A percentile compares a stretch with the other conserved stretches of the same genome.
Conservation (phyloP, 1,140 invertebrate genomes). For the Oryctes rhinoceros region DNA sequence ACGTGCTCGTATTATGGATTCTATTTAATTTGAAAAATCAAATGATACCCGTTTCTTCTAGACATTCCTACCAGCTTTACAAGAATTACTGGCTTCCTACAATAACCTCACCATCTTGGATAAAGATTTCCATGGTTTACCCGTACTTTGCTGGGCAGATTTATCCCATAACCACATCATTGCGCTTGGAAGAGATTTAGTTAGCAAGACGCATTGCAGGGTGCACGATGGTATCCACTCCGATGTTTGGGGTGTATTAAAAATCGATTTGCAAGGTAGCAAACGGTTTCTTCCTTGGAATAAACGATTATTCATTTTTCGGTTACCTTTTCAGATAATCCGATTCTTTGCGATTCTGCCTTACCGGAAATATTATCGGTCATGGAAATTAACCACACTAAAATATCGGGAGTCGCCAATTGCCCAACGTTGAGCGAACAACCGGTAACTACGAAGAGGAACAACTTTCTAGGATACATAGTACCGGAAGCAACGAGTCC, state of each 20-base stretch:
- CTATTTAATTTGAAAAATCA: conserved; percentile 9
- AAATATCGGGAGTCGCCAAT: conserved; percentile 69
- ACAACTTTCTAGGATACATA: conserved; percentile 53
- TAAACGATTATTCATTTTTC: not conserved
- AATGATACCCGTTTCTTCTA: conserved; percentile 60
- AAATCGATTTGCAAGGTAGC: conserved; percentile 81
- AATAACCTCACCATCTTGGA: conserved; percentile 77
- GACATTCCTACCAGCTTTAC: conserved; percentile 78
- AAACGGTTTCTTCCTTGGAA: not conserved
- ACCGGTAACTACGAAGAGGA: conserved; percentile 60
- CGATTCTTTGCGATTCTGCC: conserved; percentile 75
- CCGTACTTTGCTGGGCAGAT: conserved; percentile 79
- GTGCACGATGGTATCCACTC: conserved; percentile 65
- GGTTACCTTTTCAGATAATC: conserved; percentile 72
- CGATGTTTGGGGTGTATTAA: conserved; percentile 76
- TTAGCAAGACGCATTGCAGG: conserved; percentile 78
- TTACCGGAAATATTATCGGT: conserved; percentile 72
- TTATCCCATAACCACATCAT: conserved; percentile 78
- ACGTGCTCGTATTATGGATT: conserved; percentile 29
- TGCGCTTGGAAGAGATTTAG: conserved; percentile 74
- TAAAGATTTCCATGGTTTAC: conserved; percentile 81
- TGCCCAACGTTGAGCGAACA: conserved; percentile 66
- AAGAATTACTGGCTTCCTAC: conserved; percentile 77
- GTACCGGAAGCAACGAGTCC: conserved; percentile 30
- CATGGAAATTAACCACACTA: conserved; percentile 74